phyloP scores from a whole-genome alignment of 1,140 invertebrate species.

The Battus philenor region DNA sequence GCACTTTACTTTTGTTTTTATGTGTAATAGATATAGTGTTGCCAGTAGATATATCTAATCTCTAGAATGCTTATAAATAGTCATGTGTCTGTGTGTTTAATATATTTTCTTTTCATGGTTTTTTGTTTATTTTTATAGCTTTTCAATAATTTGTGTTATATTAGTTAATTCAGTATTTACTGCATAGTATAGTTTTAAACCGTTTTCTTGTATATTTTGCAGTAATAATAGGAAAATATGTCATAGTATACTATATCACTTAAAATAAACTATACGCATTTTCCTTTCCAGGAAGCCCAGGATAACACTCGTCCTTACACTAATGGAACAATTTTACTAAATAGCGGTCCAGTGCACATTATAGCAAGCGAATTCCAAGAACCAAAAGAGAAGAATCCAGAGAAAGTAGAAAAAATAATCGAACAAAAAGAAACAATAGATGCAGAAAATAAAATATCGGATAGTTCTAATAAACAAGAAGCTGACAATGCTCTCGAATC shows the following conservation, averaged over 20 bases:
- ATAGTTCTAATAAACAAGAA: not conserved
- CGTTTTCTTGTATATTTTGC: no score
- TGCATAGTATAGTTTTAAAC: no score
- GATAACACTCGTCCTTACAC: slow-evolving; percentile 65
- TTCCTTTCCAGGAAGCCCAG: slow-evolving; percentile 54
- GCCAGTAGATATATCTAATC: no score
- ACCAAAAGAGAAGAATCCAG: slow-evolving; percentile 38
- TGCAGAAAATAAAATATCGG: not conserved
- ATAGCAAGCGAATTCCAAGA: slow-evolving; percentile 59
- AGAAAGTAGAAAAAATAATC: slow-evolving; percentile 26
- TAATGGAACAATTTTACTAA: slow-evolving; percentile 62
- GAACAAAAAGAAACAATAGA: slow-evolving; percentile 22
- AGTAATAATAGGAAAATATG: no score
- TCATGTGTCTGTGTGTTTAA: not conserved
- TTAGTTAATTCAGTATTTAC: no score
- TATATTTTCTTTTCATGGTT: no score
- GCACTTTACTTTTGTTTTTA: not conserved
- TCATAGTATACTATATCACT: no score
- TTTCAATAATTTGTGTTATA: no score
- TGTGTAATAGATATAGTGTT: no score
- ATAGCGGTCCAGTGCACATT: slow-evolving; percentile 55
- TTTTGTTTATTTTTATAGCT: not conserved
- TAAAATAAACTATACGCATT: no score
- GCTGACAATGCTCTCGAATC: not conserved
- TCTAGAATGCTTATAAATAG: not conserved